phyloP scores from a whole-genome alignment of 30 jellyfish, hydroid and myxozoan species.

The Rhopilema esculentum region DNA sequence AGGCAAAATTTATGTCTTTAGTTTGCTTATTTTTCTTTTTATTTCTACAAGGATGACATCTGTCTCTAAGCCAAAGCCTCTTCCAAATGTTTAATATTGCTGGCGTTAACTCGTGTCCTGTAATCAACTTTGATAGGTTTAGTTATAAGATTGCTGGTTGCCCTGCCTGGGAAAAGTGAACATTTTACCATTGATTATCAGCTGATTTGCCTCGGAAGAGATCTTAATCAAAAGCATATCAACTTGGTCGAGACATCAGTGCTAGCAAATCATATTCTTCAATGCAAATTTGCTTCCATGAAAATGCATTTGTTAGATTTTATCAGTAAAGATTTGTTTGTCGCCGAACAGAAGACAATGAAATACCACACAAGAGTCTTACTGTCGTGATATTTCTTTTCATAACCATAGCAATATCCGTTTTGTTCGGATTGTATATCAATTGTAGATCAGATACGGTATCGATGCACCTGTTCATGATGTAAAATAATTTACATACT shows the following conservation, averaged over 20 bases:
- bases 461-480: background rate
- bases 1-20: background rate
- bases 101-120: background rate
- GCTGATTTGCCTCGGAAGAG: background rate
- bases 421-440: background rate
- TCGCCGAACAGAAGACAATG: background rate
- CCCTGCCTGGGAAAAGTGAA: background rate
- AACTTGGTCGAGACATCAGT: background rate
- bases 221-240: background rate
- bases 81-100: background rate
- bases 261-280: background rate
- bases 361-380: background rate
- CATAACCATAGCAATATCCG: background rate
- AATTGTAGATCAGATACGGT: background rate
- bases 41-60: background rate
- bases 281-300: background rate
- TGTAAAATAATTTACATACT: too few species aligned
- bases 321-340: background rate
- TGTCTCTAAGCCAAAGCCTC: background rate
- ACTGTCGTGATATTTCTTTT: background rate
- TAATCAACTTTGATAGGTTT: background rate
- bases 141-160: background rate
- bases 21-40: background rate
- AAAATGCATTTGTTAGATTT: background rate
- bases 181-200: background rate